Evolutionary conservation across 2,113 vertebrate species (phyloP), one percentile per base, ranked within the genome.

Genomic region (Chroicocephalus ridibundus): DNA sequence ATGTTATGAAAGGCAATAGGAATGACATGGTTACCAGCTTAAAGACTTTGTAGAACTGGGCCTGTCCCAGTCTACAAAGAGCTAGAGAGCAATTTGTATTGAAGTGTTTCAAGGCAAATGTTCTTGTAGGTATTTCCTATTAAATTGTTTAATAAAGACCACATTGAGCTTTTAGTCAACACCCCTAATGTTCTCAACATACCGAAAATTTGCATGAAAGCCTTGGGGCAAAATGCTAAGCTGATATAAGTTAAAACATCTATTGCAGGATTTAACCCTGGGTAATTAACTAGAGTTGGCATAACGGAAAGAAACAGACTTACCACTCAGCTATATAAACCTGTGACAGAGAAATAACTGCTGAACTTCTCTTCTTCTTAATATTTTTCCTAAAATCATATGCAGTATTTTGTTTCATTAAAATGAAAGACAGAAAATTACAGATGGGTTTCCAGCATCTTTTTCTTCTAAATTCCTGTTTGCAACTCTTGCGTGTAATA

Each of bases 191-290:
- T 46, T 95, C 80, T 91, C 42, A 68, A 93, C 84, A 89, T 54
- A 68, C 60, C 52, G 42, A 78, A 92, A 96, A 97, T 95, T 86
- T 95, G 72, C 80, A 91, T 95, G 24, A 86, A 80, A 82, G 55
- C 93, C 83, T 86, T 70, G 29, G 1, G n/a, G 76, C 65, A 84
- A 92, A 84, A 77, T 55, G 29, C 51, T 78, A 61, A 91, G 5
- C 49, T 88, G 40, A 55, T 84, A 86, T 46, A 86, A 77, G 42
- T 82, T 95, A 68, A 91, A 96, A 76, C 31, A 82, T 57, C 81
- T 85, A 60, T 38, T 60, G 57, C 16, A 90, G 78, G 75, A 70
- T 82, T 93, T 94, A 68, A 76, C 44, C 51, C 40, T 82, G 15
- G 13, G 18, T 92, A 66, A 78, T 84, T 90, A 91, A 88, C 57